Evolutionary conservation across 2,113 vertebrate genomes (phyloP).

Genomic region (Fregetta grallaria): DNA sequence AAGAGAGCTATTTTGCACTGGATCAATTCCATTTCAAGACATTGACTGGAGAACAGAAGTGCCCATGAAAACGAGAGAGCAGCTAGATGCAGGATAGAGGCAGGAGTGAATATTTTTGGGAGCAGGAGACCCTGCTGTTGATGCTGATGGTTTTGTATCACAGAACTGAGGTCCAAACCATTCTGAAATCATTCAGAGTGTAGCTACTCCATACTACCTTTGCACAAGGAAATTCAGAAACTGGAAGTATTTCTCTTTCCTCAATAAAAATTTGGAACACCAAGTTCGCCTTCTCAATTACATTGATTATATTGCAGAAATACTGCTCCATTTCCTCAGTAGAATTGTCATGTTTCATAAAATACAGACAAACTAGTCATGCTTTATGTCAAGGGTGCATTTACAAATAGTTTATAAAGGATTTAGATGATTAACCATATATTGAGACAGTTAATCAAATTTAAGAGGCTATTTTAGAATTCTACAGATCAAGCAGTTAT

Average conservation of each 20-base stretch:
- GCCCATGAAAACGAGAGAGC: background rate
- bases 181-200: background rate
- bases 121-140: background rate
- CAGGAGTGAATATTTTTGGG: background rate
- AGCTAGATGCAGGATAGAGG: background rate
- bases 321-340: slow-evolving; percentile 10
- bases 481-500: slow-evolving; percentile 24
- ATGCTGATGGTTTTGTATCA: background rate
- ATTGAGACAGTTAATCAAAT: slow-evolving; percentile 48
- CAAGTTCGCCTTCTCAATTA: background rate
- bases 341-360: slow-evolving; percentile 34
- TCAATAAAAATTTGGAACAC: background rate
- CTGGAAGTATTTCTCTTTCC: background rate
- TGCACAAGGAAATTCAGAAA: background rate
- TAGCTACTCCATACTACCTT: background rate
- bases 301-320: background rate
- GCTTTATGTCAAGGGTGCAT: slow-evolving; percentile 15
- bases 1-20: background rate
- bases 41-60: background rate
- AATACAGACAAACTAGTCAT: background rate
- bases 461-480: slow-evolving; percentile 44
- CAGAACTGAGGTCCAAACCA: background rate
- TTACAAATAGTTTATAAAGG: slow-evolving; percentile 54
- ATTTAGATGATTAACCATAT: slow-evolving; percentile 44
- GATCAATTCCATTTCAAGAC: background rate